Evolutionary conservation across 2,113 vertebrate genomes (phyloP), one percentile per base, ranked within the genome.

Genomic region (Eleginops maclovinus): DNA sequence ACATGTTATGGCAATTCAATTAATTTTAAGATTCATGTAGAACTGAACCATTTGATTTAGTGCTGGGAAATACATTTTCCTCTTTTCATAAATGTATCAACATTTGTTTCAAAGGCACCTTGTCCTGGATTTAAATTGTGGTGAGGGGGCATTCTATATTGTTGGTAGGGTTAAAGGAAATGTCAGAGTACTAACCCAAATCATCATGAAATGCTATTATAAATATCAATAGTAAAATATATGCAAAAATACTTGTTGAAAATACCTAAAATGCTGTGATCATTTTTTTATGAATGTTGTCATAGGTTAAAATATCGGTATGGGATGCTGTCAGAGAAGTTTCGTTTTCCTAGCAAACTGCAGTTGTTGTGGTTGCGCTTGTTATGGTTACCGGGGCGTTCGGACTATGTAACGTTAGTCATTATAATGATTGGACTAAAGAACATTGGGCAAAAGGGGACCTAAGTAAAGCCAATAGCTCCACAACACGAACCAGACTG

Each of bases 341-440:
- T 60, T 68, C 17, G 44, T 51, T 68, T 68, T 36, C 28, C 4
- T 9, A 17, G 6, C 2, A 16, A 58, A 50, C 0, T 3, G 7
- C 3, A 31, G 3, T 11, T 4, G n/a, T 17, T n/a, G 17, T 41
- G 36, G 21, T 21, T 2, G 28, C 2, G 46, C 46, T 67, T 9
- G 54, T 51, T 43, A 12, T 59, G 7, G 0, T 0, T 2, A 26
- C n/a, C 21, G 2, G 31, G 44, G 9, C 21, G 0, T 1, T 4
- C n/a, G 1, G 22, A 9, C 16, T 53, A 10, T 46, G 43, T n/a
- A 62, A n/a, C 26, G 73, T 40, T 17, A 26, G 19, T 7, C 10
- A 11, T 10, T 21, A 13, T 4, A 47, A 8, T 17, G 11, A 2
- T 11, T 9, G 15, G 13, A 11, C 1, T 15, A 46, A 8, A 1